phyloP scores from a whole-genome alignment of 2,888 invertebrate species.

The Lycaena phlaeas region DNA sequence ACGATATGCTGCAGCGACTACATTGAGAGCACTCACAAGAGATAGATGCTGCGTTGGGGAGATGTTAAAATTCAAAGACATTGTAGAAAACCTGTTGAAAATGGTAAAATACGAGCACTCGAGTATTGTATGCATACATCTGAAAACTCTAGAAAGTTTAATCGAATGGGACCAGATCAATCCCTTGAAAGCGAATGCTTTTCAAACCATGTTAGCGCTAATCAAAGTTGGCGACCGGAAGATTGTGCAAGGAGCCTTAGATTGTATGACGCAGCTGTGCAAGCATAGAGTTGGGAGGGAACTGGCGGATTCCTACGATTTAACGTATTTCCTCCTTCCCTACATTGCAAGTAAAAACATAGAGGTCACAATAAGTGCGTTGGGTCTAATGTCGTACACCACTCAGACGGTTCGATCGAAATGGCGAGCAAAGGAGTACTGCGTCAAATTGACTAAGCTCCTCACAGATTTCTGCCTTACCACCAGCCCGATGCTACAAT shows the following conservation, averaged over 20 bases:
- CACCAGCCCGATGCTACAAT: conserved; percentile 37
- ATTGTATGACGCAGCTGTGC: conserved; percentile 50
- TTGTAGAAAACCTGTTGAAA: conserved; percentile 46
- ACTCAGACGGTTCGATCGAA: conserved; percentile 51
- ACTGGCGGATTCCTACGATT: conserved; percentile 46
- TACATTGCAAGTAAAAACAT: conserved; percentile 28
- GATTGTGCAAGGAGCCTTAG: conserved; percentile 43
- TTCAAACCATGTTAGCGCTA: conserved; percentile 41
- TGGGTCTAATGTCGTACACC: conserved; percentile 41
- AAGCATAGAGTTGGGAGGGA: conserved; percentile 46
- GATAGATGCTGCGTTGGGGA: conserved; percentile 38
- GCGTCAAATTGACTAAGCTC: conserved; percentile 32
- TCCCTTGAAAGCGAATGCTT: conserved; percentile 47
- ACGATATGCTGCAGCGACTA: conserved; percentile 47
- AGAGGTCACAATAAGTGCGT: conserved; percentile 39
- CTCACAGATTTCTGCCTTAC: conserved; percentile 32
- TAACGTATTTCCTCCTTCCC: conserved; percentile 31
- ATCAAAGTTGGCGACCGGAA: conserved; percentile 33
- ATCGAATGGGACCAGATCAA: conserved; percentile 44
- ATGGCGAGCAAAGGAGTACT: conserved; percentile 52
- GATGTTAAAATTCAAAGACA: conserved; percentile 32
- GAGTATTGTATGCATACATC: conserved; percentile 43
- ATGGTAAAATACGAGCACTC: conserved; percentile 47
- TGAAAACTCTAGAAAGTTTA: conserved; percentile 42
- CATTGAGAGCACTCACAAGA: conserved; percentile 37